phyloP scores from a whole-genome alignment of 2,113 vertebrate species.

The Ranitomeya variabilis region DNA sequence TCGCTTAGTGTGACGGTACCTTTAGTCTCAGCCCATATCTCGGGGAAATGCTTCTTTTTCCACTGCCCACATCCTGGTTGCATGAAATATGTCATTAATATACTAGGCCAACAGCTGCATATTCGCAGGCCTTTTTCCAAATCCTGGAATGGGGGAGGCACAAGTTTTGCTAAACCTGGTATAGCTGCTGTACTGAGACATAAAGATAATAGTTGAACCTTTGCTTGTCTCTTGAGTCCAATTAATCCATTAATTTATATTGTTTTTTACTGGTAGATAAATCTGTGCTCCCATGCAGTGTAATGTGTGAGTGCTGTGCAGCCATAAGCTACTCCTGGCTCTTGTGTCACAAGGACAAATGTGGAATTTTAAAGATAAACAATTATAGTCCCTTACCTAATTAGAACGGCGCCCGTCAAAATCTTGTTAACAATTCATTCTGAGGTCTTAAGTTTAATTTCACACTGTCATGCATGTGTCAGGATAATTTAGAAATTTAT shows the following conservation, averaged over 20 bases:
- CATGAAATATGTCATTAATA: too few species aligned
- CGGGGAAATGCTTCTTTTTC: too few species aligned
- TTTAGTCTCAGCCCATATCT: too few species aligned
- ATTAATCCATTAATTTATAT: background rate
- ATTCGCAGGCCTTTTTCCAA: too few species aligned
- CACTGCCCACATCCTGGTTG: too few species aligned
- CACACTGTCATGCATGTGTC: constrained; percentile 41
- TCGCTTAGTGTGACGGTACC: too few species aligned
- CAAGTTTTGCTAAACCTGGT: too few species aligned
- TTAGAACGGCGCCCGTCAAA: constrained; percentile 33
- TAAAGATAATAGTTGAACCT: background rate
- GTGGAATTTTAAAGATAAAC: constrained; percentile 32
- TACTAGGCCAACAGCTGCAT: too few species aligned
- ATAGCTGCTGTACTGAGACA: too few species aligned
- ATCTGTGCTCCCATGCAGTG: background rate
- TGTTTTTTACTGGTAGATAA: background rate
- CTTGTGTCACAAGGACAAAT: background rate
- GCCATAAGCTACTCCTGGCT: background rate
- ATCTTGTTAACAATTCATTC: background rate
- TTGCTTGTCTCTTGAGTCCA: background rate
- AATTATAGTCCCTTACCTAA: constrained; percentile 10
- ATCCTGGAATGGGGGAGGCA: too few species aligned
- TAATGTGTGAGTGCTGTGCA: background rate
- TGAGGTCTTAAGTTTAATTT: constrained; percentile 36
- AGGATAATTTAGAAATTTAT: constrained; percentile 38